phyloP scores from a whole-genome alignment of 2,888 invertebrate species.

The Agriopis marginaria region DNA sequence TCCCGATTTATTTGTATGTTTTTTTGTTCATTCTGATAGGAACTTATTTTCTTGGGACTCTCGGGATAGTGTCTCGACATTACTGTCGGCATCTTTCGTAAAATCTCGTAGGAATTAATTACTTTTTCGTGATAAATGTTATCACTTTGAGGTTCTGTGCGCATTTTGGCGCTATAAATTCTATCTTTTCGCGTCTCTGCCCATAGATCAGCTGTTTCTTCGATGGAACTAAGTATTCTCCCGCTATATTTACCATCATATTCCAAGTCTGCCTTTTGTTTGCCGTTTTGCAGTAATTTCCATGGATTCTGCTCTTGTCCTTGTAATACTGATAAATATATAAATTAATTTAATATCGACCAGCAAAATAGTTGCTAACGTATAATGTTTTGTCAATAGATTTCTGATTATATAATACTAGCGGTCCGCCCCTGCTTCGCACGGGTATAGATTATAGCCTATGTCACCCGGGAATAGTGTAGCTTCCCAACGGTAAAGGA shows the following conservation, averaged over 20 bases:
- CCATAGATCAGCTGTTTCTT: constrained; percentile 15
- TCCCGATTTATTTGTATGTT: neutral
- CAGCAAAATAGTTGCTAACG: neutral
- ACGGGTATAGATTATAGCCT: too few relatives aligned
- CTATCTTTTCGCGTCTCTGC: neutral
- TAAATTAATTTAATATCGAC: neutral
- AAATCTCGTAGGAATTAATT: neutral
- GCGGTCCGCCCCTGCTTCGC: too few relatives aligned
- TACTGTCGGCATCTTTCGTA: neutral
- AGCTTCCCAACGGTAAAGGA: too few relatives aligned
- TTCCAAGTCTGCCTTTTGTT: neutral
- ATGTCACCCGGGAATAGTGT: too few relatives aligned
- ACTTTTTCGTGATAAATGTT: neutral
- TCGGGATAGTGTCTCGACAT: neutral
- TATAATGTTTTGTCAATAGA: neutral
- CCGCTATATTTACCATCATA: neutral
- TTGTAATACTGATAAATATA: neutral
- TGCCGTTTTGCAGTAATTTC: neutral
- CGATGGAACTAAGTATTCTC: constrained; percentile 10
- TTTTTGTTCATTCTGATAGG: neutral
- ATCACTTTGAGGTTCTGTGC: neutral
- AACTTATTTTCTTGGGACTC: neutral
- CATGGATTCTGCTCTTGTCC: neutral
- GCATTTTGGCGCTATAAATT: neutral
- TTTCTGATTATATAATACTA: too few relatives aligned